These are phyloP conservation scores for Drosophila orosa DNA, from an alignment of 1,140 invertebrate genomes.

Conservation along the genomic window DNA sequence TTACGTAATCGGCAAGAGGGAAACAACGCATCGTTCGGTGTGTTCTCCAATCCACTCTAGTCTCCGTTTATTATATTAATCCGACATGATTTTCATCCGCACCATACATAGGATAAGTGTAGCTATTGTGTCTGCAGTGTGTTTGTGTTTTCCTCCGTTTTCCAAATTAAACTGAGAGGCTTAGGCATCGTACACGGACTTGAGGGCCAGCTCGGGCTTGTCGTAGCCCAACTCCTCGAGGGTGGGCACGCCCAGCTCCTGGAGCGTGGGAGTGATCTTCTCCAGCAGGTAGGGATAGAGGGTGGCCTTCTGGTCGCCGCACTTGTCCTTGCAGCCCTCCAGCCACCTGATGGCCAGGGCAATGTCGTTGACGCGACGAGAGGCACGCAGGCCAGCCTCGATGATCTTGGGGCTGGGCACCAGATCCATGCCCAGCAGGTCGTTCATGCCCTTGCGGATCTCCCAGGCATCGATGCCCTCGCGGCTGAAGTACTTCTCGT, in stretches of 20 bases:
- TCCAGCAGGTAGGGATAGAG: conserved; percentile 97
- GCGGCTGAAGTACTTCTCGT: conserved; percentile 94
- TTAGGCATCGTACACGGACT: conserved; percentile 89
- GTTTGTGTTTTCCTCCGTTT: conserved; percentile 29
- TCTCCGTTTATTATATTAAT: conserved; percentile 77
- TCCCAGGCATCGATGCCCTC: conserved; percentile 98
- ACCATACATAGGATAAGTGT: conserved; percentile 42
- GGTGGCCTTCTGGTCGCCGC: conserved; percentile 90
- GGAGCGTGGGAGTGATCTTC: conserved; percentile 96
- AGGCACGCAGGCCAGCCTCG: conserved; percentile 95
- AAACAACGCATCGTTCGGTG: conserved; percentile 41
- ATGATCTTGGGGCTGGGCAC: conserved; percentile 98
- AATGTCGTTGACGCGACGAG: conserved; percentile 96
- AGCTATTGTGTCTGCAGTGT: conserved; percentile 31
- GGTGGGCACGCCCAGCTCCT: conserved; percentile 96
- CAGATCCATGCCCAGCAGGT: conserved; percentile 94
- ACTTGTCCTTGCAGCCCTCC: conserved; percentile 96
- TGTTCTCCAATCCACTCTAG: conserved; percentile 61
- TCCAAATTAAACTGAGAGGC: conserved; percentile 58
- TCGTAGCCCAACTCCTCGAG: conserved; percentile 98
- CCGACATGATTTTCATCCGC: conserved; percentile 77
- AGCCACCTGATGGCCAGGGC: conserved; percentile 96
- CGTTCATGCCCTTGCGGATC: conserved; percentile 94
- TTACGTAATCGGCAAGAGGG: conserved; percentile 61
- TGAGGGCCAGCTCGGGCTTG: conserved; percentile 96